Evolutionary conservation across 2,113 vertebrate genomes (phyloP), one percentile per base, ranked within the genome.

Genomic region (Cyanistes caeruleus): DNA sequence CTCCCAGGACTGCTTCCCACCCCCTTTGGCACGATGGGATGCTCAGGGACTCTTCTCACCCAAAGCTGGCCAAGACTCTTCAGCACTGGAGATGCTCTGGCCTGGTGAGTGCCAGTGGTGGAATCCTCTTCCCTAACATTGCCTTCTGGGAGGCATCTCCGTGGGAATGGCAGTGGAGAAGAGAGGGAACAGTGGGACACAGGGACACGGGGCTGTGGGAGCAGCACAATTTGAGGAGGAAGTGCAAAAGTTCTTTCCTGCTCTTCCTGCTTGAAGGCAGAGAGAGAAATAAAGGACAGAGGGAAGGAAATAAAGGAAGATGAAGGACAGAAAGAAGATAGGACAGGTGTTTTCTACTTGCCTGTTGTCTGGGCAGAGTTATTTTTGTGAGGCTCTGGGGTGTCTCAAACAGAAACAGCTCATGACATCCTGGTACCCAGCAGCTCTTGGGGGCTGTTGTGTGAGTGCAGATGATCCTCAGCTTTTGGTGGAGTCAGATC

Each of bases 341-440:
- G 65, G 43, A n/a, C n/a, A 73, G 44, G 30, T 41, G 33, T 73
- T 76, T 88, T 70, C 48, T 7, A 6, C 35, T 30, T 68, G 16
- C 10, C 28, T 67, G 19, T 33, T 44, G 41, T 41, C n/a, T 22
- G 53, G 43, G 31, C 1, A 1, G 59, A 18, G 30, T 12, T 59
- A 14, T 17, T n/a, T 80, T 58, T 37, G 65, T 46, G 75, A 65
- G 8, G 24, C 46, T 65, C 37, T 9, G 3, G 39, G 46, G 17
- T 1, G 1, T 24, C 39, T 75, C 65, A 5, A 23, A 62, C 2
- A 39, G 1, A 37, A 59, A 10, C 23, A 82, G n/a, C 8, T 30
- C 35, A 3, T 15, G 39, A 41, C 43, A 37, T 22, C 13, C 12
- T 1, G 1, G 20, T 30, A 31, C 37, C 49, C 0, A 0, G 2